These are phyloP conservation scores for Eospalax fontanierii DNA, from an alignment of 2,797 vertebrate genomes.

Conservation along the genomic window DNA sequence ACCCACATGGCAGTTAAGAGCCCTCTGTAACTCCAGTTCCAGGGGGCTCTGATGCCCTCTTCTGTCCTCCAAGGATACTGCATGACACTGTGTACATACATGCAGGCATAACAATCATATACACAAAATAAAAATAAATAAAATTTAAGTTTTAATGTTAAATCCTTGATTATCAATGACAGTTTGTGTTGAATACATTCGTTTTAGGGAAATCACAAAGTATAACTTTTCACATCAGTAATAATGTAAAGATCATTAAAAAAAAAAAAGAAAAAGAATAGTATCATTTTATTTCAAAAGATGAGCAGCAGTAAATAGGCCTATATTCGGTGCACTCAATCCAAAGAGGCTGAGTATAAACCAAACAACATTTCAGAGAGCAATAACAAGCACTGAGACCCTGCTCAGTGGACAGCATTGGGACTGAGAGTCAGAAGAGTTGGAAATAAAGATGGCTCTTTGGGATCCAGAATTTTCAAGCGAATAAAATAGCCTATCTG, in stretches of 20 bases:
- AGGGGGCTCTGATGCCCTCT: too few species aligned
- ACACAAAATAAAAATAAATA: too few species aligned
- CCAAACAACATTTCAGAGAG: neutral
- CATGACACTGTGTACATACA: too few species aligned
- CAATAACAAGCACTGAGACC: neutral
- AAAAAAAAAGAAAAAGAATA: conserved; percentile 46
- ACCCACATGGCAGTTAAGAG: too few species aligned
- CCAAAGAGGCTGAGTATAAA: conserved; percentile 35
- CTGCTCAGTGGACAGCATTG: neutral
- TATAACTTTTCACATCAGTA: conserved; percentile 4
- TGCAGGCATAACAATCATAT: too few species aligned
- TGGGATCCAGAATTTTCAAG: conserved; percentile 49
- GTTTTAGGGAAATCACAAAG: conserved; percentile 52
- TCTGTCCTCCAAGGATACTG: too few species aligned
- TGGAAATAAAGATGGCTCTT: neutral
- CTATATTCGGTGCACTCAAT: neutral
- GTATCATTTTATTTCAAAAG: conserved; percentile 16
- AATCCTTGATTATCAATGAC: neutral
- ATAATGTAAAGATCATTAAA: neutral
- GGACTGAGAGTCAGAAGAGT: neutral
- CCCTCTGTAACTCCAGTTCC: too few species aligned
- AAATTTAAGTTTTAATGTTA: conserved; percentile 54
- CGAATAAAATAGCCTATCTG: neutral
- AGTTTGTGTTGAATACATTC: conserved; percentile 38
- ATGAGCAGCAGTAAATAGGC: neutral